Percentiles rank a stretch among this genome's conserved stretches.
Evolutionary conservation across 1,140 invertebrate species (phyloP).

Genomic region (Ectropis grisescens): DNA sequence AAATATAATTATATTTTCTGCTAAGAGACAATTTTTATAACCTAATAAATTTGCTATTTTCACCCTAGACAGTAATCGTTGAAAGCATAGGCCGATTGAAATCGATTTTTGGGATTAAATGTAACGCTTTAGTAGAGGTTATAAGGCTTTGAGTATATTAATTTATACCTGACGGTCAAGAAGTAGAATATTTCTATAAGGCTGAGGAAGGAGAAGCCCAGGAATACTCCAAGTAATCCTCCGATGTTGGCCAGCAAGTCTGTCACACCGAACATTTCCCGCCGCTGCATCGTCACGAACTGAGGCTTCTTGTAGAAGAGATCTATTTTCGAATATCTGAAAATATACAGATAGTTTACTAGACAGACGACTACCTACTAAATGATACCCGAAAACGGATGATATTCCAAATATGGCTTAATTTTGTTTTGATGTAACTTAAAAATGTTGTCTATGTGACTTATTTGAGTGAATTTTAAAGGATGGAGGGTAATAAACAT

Average conservation of each 20-base stretch:
- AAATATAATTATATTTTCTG: neutral
- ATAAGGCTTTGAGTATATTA: no score
- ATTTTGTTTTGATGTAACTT: neutral
- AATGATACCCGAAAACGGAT: neutral
- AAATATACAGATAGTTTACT: no score
- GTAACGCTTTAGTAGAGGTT: no score
- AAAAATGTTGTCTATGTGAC: no score
- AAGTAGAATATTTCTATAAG: slow-evolving; percentile 11
- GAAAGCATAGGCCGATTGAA: no score
- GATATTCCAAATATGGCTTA: neutral
- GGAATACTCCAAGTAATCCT: slow-evolving; percentile 9
- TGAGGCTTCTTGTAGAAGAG: slow-evolving; percentile 10
- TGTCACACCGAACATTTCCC: slow-evolving; percentile 9
- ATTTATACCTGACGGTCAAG: slow-evolving; percentile 10
- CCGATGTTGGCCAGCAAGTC: slow-evolving; percentile 12
- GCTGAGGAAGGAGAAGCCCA: slow-evolving; percentile 12
- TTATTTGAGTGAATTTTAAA: no score
- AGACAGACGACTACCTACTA: no score
- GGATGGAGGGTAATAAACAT: no score
- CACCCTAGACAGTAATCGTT: neutral
- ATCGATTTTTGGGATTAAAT: no score
- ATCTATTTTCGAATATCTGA: slow-evolving; percentile 4
- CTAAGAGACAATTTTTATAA: neutral
- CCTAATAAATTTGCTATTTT: neutral
- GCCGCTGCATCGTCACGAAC: slow-evolving; percentile 9